A percentile compares a stretch with the other conserved stretches of the same genome.
Conservation (phyloP, 2,797 vertebrate species). For the Takifugu rubripes region DNA sequence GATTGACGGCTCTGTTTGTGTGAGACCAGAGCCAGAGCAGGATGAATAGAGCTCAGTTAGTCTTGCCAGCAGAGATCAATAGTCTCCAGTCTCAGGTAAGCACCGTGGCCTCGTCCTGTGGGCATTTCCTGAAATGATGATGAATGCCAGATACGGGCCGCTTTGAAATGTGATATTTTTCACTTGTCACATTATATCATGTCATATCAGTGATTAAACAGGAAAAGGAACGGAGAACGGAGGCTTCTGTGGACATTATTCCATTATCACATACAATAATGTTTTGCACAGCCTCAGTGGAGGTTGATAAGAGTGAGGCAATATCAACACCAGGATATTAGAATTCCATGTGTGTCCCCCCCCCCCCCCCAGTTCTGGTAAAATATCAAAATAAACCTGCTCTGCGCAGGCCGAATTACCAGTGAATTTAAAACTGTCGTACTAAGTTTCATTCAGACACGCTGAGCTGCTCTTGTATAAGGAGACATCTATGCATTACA, state of each 20-base stretch:
- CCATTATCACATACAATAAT: conserved; percentile 61
- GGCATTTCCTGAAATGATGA: conserved; percentile 64
- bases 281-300: conserved; percentile 60
- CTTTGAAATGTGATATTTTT: conserved; percentile 65
- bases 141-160: conserved; percentile 46
- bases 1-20: conserved; percentile 72
- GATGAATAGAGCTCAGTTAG: conserved; percentile 65
- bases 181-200: conserved; percentile 66
- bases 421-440: conserved; percentile 35
- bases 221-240: conserved; percentile 47
- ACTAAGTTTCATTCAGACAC: conserved; percentile 33
- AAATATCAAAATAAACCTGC: conserved; percentile 45
- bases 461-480: conserved; percentile 33
- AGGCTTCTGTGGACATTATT: conserved; percentile 52
- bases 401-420: conserved; percentile 9
- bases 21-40: conserved; percentile 49
- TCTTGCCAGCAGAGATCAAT: conserved; percentile 68
- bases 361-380: conserved; percentile 17
- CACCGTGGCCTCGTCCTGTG: conserved; percentile 53
- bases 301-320: conserved; percentile 61
- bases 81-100: conserved; percentile 64
- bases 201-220: conserved; percentile 67
- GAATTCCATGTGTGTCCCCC: conserved; percentile 55
- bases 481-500: conserved; percentile 15
- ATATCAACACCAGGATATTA: conserved; percentile 68